Conservation (phyloP, 2,113 vertebrate species). For the Myanophis thanlyinensis region DNA sequence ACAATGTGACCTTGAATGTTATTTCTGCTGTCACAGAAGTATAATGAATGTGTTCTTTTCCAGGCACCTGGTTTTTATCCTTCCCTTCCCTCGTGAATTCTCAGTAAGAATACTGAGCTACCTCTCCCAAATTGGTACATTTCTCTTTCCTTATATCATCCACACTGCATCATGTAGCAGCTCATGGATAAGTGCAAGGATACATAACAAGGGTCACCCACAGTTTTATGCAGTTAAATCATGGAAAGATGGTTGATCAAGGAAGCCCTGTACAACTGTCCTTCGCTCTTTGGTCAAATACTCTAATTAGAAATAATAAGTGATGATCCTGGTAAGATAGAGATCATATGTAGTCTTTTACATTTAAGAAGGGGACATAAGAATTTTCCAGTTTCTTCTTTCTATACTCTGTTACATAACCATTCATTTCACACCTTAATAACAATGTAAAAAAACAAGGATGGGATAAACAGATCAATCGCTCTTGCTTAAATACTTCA, state of each 20-base stretch:
- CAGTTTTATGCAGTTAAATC: not conserved
- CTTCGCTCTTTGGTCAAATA: not conserved
- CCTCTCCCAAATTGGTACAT: not conserved
- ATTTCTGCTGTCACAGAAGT: not conserved
- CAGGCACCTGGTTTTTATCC: not conserved
- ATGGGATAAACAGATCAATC: not conserved
- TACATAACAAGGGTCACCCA: not conserved
- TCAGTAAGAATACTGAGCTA: not conserved
- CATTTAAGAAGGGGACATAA: not conserved
- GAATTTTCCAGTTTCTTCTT: not conserved
- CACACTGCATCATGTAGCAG: not conserved
- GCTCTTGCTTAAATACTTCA: not conserved
- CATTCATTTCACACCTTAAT: not conserved
- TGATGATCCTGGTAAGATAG: not conserved
- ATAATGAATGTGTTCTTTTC: not conserved
- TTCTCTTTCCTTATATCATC: not conserved
- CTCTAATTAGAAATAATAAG: not conserved
- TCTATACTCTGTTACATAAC: not conserved
- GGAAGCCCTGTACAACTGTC: not conserved
- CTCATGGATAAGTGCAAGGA: not conserved
- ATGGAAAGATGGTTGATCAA: not conserved
- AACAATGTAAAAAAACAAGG: not conserved
- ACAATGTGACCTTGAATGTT: slow-evolving; percentile 12
- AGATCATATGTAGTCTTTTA: not conserved
- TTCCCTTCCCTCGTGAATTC: not conserved